Percentiles rank a stretch among this genome's conserved stretches.
phyloP scores from a whole-genome alignment of 2,888 invertebrate genomes.

The Antheraea assamensis region DNA sequence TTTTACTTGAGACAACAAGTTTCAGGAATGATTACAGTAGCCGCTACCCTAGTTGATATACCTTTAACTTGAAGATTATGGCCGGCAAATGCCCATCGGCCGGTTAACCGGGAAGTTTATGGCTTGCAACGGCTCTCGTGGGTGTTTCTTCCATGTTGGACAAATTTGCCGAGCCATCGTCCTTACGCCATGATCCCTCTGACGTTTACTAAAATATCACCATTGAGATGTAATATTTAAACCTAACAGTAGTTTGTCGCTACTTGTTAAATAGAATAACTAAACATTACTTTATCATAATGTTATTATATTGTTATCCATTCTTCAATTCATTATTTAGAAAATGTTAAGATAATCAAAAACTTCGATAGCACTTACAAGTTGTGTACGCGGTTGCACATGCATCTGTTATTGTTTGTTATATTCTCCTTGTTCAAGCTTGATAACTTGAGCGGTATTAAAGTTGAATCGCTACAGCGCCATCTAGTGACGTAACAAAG shows the following conservation, averaged over 20 bases:
- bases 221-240: slow-evolving; percentile 37
- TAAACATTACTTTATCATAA: neutral
- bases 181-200: slow-evolving; percentile 26
- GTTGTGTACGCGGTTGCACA: no score
- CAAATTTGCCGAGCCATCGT: slow-evolving; percentile 37
- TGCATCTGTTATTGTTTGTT: no score
- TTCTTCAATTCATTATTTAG: neutral
- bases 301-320: no score
- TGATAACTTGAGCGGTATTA: no score
- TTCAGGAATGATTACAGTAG: slow-evolving; percentile 15
- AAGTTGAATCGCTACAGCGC: no score
- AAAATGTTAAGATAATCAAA: neutral
- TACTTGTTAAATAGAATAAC: neutral
- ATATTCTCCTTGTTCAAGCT: no score
- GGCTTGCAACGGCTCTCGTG: slow-evolving; percentile 29
- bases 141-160: slow-evolving; percentile 31
- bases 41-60: slow-evolving; percentile 26
- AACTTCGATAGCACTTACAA: neutral
- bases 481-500: no score
- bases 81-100: slow-evolving; percentile 14
- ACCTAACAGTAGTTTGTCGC: neutral
- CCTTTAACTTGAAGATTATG: slow-evolving; percentile 20
- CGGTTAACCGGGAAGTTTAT: slow-evolving; percentile 24
- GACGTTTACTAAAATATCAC: slow-evolving; percentile 17
- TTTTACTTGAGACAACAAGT: neutral